These are phyloP conservation scores for Sphecodes monilicornis DNA, from an alignment of 2,888 invertebrate genomes.

Conservation along the genomic window DNA sequence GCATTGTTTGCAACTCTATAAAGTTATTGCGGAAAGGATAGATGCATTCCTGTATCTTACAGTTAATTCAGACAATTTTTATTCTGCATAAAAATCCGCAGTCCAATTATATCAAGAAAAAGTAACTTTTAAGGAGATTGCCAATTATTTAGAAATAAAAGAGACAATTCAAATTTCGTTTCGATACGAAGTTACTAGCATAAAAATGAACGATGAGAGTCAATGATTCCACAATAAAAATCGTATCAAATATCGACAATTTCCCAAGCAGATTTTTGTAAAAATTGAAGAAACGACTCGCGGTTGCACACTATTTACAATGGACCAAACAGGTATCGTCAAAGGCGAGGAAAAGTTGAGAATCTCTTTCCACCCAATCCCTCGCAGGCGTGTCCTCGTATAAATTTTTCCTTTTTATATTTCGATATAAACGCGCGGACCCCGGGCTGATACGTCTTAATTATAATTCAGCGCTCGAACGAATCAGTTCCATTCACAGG, in stretches of 20 bases:
- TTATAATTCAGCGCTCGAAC: constrained; percentile 23
- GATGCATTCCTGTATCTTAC: too few species aligned
- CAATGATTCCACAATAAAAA: neutral
- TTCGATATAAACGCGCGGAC: neutral
- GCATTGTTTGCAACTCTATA: too few species aligned
- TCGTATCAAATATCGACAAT: too few species aligned
- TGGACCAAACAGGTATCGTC: neutral
- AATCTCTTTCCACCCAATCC: neutral
- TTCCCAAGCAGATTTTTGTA: too few species aligned
- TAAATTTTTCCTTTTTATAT: neutral
- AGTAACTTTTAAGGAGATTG: too few species aligned
- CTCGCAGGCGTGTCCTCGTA: neutral
- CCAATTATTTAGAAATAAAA: neutral
- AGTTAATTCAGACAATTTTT: neutral
- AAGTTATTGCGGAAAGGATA: too few species aligned
- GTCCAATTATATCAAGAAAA: too few species aligned
- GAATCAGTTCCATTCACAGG: constrained; percentile 10
- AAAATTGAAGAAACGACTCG: neutral
- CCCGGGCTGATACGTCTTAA: neutral
- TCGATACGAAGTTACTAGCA: neutral
- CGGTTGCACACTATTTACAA: neutral
- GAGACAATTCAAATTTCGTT: neutral
- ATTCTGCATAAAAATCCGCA: too few species aligned
- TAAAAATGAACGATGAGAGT: neutral
- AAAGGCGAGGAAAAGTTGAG: neutral